Evolutionary conservation across 2,113 vertebrate genomes (phyloP), one percentile per base, ranked within the genome.

Genomic region (Noturus placidus): DNA sequence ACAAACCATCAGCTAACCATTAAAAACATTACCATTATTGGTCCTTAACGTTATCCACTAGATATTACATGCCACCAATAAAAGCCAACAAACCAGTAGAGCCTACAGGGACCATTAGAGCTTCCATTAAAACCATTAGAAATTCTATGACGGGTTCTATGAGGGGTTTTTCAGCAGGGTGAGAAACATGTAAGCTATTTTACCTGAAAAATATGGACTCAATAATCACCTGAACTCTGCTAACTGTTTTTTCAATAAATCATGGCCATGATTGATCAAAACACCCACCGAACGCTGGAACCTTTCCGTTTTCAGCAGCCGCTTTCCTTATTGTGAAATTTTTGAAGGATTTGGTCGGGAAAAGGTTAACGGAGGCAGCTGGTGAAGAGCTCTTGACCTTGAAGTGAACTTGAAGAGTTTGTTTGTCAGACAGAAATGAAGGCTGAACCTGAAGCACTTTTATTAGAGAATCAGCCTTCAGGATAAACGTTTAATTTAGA

Each of bases 371-470:
- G n/a, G 19, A 33, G 63, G 46, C 63, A 69, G 63, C 46, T 70
- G 82, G 27, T 52, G 63, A 69, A 65, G 61, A 59, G 61, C 59
- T 65, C 59, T 83, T 50, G 61, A 50, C 63, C 82, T 50, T 65
- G 27, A 83, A 67, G 59, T 83, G 42, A 83, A 83, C 82, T 30
- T 69, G 3, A 83, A 50, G 82, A 83, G 59, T 83, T 67, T 50
- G 82, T 83, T 69, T 30, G 25, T 69, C n/a, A 67, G 82, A 83
- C 63, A 67, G 35, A 67, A 46, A 83, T 69, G 65, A 84, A 84
- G 65, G 42, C 27, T 69, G 33, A 84, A 54, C 82, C 63, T 33
- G 63, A 30, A 33, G 27, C 17, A 33, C 63, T 54, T 69, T 69
- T 69, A 84, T 33, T 67, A 13, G 17, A 20, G 61, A 67, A 67